Evolutionary conservation across 2,888 invertebrate species (phyloP), one percentile per base, ranked within the genome.

Genomic region (Drosophila fungiperda): DNA sequence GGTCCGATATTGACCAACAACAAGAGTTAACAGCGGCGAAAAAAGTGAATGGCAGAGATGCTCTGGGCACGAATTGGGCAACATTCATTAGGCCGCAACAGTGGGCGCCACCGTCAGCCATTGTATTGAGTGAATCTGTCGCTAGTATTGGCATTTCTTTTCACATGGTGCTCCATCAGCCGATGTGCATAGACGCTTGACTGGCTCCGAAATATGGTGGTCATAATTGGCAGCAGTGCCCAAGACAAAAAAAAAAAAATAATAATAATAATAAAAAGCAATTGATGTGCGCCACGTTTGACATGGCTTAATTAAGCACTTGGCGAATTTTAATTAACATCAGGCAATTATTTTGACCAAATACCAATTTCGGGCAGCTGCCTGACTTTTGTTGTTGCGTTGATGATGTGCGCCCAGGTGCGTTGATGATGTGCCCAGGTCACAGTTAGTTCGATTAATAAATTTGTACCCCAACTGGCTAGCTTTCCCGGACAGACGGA

Each of bases 1-100:
- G 70, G 77, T 50, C 66, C 52, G 50, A 52, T 63, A 82, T 82
- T 68, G 70, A 69, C 73, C 78, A 78, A 68, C 73, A 38, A 55
- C 55, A n/a, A 7, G 40, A 63, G 78, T 54, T 35, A 23, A 50
- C 70, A 61, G 32, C 53, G 23, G 48, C 32, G 54, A 83, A 89
- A 84, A 26, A 85, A 85, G 84, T 85, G 84, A 85, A 85, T 87
- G 84, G 84, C 89, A 88, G 83, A 88, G 83, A 76, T 82, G 83
- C 88, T 72, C 76, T 74, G 71, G 76, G 87, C 80, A 68, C 53
- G 33, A 72, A 88, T 90, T 90, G 89, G 66, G 69, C 72, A 86
- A 88, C 67, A 64, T 72, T 64, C 54, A 32, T 57, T 68, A 35
- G 55, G 68, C 69, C 52, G 55, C 36, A 54, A 35, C 54, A 55